Percentiles rank a stretch among this genome's conserved stretches.
These are phyloP conservation scores for Venturia canescens DNA, from an alignment of 1,140 invertebrate species.

Conservation along the genomic window DNA sequence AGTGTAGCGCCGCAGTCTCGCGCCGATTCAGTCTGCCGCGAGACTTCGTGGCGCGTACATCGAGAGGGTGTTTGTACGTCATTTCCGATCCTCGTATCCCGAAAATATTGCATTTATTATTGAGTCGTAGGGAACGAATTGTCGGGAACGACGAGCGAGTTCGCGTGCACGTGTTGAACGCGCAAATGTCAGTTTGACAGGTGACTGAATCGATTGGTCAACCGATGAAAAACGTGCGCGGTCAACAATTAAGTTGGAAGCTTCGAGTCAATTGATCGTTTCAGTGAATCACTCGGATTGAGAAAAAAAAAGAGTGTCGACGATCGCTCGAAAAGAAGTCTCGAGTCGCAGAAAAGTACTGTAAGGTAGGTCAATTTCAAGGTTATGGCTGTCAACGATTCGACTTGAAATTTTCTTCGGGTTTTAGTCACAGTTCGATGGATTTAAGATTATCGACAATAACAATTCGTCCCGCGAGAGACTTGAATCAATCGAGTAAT, in stretches of 20 bases:
- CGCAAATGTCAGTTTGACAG: too few relatives aligned
- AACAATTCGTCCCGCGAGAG: too few relatives aligned
- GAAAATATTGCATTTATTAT: not conserved
- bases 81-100: not conserved
- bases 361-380: conserved; percentile 33
- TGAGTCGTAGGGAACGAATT: not conserved
- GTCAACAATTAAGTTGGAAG: too few relatives aligned
- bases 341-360: not conserved
- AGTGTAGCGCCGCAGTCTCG: conserved; percentile 35
- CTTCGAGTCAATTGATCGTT: too few relatives aligned
- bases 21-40: conserved; percentile 53
- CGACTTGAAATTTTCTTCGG: not conserved
- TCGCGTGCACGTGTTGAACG: not conserved
- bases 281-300: too few relatives aligned
- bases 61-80: conserved; percentile 11
- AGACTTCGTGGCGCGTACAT: conserved; percentile 53
- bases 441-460: not conserved
- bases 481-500: too few relatives aligned
- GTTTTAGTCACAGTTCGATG: not conserved
- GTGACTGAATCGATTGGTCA: too few relatives aligned
- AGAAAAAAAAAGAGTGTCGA: not conserved
- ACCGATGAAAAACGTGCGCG: too few relatives aligned
- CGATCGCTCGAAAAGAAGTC: not conserved
- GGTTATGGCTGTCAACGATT: not conserved
- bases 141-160: not conserved